A percentile compares a stretch with the other conserved stretches of the same genome.
These are phyloP conservation scores for Microplitis manilae DNA, from an alignment of 2,888 invertebrate genomes.

Conservation along the genomic window DNA sequence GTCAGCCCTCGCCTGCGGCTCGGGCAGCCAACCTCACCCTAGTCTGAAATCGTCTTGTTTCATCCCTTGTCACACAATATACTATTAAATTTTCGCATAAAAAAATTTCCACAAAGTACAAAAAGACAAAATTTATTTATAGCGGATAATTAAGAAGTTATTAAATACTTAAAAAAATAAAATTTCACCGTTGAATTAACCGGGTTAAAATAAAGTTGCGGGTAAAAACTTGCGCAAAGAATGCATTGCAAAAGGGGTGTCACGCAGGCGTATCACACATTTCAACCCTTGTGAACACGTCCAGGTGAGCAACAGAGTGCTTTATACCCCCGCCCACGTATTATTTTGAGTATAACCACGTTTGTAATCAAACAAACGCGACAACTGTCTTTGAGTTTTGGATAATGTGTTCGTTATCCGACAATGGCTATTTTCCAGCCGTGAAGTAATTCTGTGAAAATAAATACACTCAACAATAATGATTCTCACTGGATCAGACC, in stretches of 20 bases:
- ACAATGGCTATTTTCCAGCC: constrained; percentile 52
- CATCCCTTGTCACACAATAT: no score
- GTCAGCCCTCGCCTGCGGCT: no score
- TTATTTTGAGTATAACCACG: constrained; percentile 66
- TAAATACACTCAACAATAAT: constrained; percentile 63
- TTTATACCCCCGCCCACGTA: constrained; percentile 68
- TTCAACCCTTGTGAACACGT: constrained; percentile 60
- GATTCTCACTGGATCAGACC: constrained; percentile 71
- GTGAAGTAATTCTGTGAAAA: constrained; percentile 51
- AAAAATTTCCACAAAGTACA: no score
- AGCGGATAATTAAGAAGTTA: no score
- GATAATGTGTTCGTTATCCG: constrained; percentile 63
- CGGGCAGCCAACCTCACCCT: no score
- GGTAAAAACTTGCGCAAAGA: constrained; percentile 45
- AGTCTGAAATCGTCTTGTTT: no score
- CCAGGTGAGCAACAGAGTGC: constrained; percentile 67
- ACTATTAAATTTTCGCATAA: no score
- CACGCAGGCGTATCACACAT: constrained; percentile 50
- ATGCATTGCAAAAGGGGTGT: constrained; percentile 18
- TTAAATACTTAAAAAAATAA: no score
- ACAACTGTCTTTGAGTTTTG: constrained; percentile 49
- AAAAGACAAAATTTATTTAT: no score
- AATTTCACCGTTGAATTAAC: constrained; percentile 6
- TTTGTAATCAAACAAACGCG: constrained; percentile 61
- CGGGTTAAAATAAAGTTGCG: constrained; percentile 36